Evolutionary conservation across 2,888 invertebrate genomes (phyloP).

Genomic region (Reticulitermes lucifugus): DNA sequence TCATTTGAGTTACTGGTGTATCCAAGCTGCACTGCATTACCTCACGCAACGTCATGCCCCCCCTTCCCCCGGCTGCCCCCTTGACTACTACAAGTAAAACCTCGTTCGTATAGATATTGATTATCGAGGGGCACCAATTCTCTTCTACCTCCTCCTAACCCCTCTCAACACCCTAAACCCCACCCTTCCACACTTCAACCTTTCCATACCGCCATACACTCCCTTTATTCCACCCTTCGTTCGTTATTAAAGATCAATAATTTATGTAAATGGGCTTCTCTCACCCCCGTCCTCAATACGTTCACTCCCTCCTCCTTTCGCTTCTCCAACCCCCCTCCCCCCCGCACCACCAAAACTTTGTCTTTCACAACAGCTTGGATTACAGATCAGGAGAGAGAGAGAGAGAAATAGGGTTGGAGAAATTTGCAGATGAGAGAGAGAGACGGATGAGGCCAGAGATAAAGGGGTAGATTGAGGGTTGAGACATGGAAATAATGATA

Average conservation of each 20-base stretch:
- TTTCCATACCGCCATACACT: slow-evolving; percentile 33
- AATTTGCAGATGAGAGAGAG: slow-evolving; percentile 37
- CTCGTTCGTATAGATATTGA: slow-evolving; percentile 47
- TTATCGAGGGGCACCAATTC: slow-evolving; percentile 47
- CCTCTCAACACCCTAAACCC: slow-evolving; percentile 21
- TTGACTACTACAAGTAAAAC: slow-evolving; percentile 41
- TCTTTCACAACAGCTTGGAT: slow-evolving; percentile 55
- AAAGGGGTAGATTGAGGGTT: slow-evolving; percentile 48
- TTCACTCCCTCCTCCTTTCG: slow-evolving; percentile 41
- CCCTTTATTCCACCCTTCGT: slow-evolving; percentile 52
- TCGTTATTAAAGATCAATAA: slow-evolving; percentile 55
- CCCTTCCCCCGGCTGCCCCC: background rate
- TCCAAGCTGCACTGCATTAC: slow-evolving; percentile 39
- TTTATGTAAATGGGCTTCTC: slow-evolving; percentile 55
- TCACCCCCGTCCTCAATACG: slow-evolving; percentile 44
- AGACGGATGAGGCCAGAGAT: slow-evolving; percentile 40
- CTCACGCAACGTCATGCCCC: slow-evolving; percentile 29
- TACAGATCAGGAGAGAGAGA: slow-evolving; percentile 54
- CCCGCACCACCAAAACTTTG: slow-evolving; percentile 49
- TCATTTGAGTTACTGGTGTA: slow-evolving; percentile 31
- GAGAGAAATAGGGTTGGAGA: slow-evolving; percentile 36
- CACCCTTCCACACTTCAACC: slow-evolving; percentile 36
- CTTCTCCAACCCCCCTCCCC: slow-evolving; percentile 28
- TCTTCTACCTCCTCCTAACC: slow-evolving; percentile 34
- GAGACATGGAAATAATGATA: slow-evolving; percentile 46